Evolutionary conservation across 2,113 vertebrate genomes (phyloP), one percentile per base, ranked within the genome.

Genomic region (Xiphophorus hellerii): DNA sequence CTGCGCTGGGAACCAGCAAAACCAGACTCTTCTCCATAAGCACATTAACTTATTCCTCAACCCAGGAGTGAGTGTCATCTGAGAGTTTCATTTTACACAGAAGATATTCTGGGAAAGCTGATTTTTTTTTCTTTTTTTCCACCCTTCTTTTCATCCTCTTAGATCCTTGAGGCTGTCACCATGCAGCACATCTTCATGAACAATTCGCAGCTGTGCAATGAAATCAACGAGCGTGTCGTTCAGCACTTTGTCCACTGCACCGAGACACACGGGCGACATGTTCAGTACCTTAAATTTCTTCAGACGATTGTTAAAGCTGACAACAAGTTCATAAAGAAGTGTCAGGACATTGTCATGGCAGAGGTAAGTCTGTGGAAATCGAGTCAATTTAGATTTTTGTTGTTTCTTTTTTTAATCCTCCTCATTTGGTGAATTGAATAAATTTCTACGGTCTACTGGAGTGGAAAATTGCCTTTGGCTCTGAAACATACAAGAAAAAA

Each of bases 161-260:
- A 99, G 98, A 97, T 99, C 73, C 89, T 99, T 73, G 98, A 99
- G 86, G 98, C 98, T 0, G 92, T 98, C 54, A 99, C 98, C 10
- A 98, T 99, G 97, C 98, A 97, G 90, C 97, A 98, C 92, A 98
- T 99, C 82, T 99, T 99, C 93, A 98, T 99, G 97, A 98, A 99
- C 87, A 99, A 99, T 89, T 98, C 97, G 94, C 97, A 98, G 95
- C 95, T 99, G 20, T 99, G 98, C 95, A 98, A 97, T 0, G 98
- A 99, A 91, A 99, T 99, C 88, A 99, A 95, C 0, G 97, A 99
- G 77, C 93, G 97, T 0, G 98, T 99, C 1, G 97, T 99, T 22
- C 98, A 99, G 84, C 98, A 99, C 92, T 99, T 99, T n/a, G 98
- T 98, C 22, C 98, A 99, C 94, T 99, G 98, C 77, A 99, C 97